Conservation (phyloP, 2,797 vertebrate genomes). For the Trematomus bernacchii region DNA sequence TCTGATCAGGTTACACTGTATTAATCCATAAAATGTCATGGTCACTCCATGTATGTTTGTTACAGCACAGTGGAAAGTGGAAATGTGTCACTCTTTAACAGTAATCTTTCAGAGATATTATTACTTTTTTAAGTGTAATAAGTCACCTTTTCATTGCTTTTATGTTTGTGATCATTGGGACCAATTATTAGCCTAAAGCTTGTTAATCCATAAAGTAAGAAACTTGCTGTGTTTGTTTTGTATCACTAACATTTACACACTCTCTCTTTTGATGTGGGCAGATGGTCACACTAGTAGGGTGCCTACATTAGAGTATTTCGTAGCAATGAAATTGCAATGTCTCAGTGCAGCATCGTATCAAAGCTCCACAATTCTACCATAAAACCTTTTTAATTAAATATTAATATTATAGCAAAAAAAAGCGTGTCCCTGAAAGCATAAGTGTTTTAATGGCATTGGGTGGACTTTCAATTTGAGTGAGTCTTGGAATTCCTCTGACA, state of each 20-base stretch:
- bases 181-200: neutral
- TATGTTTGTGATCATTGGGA: neutral
- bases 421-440: neutral
- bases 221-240: slow-evolving; percentile 37
- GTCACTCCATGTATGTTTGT: slow-evolving; percentile 17
- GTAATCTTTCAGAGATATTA: neutral
- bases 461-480: neutral
- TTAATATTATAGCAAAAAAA: slow-evolving; percentile 6
- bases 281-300: slow-evolving; percentile 2
- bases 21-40: slow-evolving; percentile 52
- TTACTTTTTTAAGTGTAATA: neutral
- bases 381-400: slow-evolving; percentile 18
- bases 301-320: slow-evolving; percentile 24
- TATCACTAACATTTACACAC: slow-evolving; percentile 17
- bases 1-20: slow-evolving; percentile 63
- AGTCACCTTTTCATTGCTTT: neutral
- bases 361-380: slow-evolving; percentile 25
- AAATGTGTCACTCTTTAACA: slow-evolving; percentile 7
- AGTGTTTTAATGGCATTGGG: slow-evolving; percentile 17
- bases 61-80: neutral
- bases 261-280: slow-evolving; percentile 36
- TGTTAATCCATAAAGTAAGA: slow-evolving; percentile 2
- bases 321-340: slow-evolving; percentile 30
- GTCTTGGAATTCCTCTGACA: neutral
- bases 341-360: neutral